Evolutionary conservation across 2,113 vertebrate species (phyloP), one percentile per base, ranked within the genome.

Genomic region (Chrysemys picta): DNA sequence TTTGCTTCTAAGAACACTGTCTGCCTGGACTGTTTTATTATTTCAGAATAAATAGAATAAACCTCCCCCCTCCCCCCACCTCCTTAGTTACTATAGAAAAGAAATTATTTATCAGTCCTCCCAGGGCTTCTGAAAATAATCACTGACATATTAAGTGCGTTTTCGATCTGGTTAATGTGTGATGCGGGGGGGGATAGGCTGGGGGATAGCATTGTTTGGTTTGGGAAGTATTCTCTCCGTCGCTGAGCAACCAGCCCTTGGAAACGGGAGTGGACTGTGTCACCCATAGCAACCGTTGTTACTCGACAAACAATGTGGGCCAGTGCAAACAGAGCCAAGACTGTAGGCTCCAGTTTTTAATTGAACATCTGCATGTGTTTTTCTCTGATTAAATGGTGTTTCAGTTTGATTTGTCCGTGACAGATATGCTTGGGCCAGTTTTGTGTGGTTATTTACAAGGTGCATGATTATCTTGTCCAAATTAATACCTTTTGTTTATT

Each of bases 141-240:
- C 98, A 98, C 98, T 99, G 98, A 98, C 99, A 98, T 98, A 99
- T 99, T 99, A 98, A 98, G 98, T 98, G 98, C 97, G 98, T 97
- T 98, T 97, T 98, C 98, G 98, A 99, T 98, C 98, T 98, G 98
- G 98, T 98, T 99, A 98, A 98, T 98, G 98, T 98, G 98, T 98
- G 98, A 98, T 98, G 98, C 98, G 97, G 97, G 50, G 97, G 88
- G 96, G 42, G 97, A 98, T 98, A 98, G 99, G 98, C 98, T 98
- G 94, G 97, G 99, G 98, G 98, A 98, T 98, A 98, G 99, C 98
- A 99, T 99, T 99, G 99, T 99, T 99, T 99, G 98, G 98, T 99
- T 99, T 99, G 99, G 99, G 99, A 99, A 99, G 99, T 98, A 99
- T 99, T 99, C 98, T 98, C 97, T 93, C 84, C 85, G 99, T 99